Evolutionary conservation across 92 coral and sea anemone species (phyloP), one percentile per base, ranked within the genome.

Genomic region (Palythoa heliodiscus): DNA sequence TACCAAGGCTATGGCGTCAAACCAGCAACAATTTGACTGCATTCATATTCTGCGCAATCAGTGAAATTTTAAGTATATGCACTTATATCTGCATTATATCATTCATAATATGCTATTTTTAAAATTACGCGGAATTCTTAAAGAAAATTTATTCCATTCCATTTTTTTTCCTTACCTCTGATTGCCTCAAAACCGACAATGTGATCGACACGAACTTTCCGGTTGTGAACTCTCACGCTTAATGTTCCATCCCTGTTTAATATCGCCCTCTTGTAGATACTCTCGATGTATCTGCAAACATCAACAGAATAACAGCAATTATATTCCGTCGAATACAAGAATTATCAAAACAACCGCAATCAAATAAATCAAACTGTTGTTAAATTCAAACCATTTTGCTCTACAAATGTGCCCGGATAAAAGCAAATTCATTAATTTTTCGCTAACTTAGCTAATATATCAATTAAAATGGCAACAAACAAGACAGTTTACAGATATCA

Each of bases 241-340:
- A 66, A 39, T 63, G 84, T 79, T 3, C 84, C 84, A 14, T 79
- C 73, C 12, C 14, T 79, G 60, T 79, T 63, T 11, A 66, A 68
- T 63, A 12, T 64, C 37, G 60, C 73, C 7, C 16, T 79, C 7
- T 79, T 79, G 84, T 79, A 79, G 40, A 79, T 53, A 11, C 69
- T 40, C 73, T 40, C 55, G 11, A 79, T 63, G 54, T 79, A 20
- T 14, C 84, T 79, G 19, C 14, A 15, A 9, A 69, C 19, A 29
- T 23, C 22, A 23, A 63, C 22, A 16, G 5, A 7, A 61, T 61
- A 63, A 63, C 22, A 63, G 23, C 24, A 3, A 23, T 63, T 58
- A 63, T 17, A n/a, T 17, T 63, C 1, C 1, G 22, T 17, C 8
- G 6, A 63, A 7, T 17, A 17, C 66, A 17, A 63, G 10, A 23